Evolutionary conservation across 2,888 invertebrate genomes (phyloP).

Genomic region (Agelastica alni): DNA sequence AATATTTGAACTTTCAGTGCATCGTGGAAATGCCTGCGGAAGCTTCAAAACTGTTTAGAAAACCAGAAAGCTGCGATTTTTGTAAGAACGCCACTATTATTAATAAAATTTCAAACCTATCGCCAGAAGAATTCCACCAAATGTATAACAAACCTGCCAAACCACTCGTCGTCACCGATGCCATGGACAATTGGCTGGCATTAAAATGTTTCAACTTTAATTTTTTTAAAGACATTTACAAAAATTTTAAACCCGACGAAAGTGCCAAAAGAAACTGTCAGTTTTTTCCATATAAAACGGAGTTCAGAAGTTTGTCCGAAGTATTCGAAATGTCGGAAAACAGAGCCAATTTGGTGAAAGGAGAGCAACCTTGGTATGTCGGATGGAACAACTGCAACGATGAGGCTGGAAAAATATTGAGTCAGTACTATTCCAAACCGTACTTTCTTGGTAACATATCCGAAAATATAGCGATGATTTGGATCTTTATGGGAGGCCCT

Average conservation of each 20-base stretch:
- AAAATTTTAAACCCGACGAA: conserved; percentile 3
- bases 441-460: conserved; percentile 87
- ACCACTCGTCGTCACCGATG: conserved; percentile 87
- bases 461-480: conserved; percentile 88
- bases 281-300: conserved; percentile 92
- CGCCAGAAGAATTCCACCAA: conserved; percentile 71
- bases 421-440: conserved; percentile 79
- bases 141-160: conserved; percentile 75
- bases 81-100: conserved; percentile 70
- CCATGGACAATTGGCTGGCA: conserved; percentile 81
- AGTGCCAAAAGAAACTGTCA: conserved; percentile 66
- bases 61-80: conserved; percentile 80
- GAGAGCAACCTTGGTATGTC: conserved; percentile 64
- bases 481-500: conserved; percentile 97
- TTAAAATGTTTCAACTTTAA: conserved; percentile 65
- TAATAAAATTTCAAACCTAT: conserved; percentile 68
- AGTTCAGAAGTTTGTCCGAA: conserved; percentile 76
- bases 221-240: conserved; percentile 82
- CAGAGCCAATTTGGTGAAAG: conserved; percentile 64
- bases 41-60: conserved; percentile 64
- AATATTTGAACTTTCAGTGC: too few relatives aligned
- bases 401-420: conserved; percentile 74
- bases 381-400: conserved; percentile 95
- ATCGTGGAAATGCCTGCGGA: conserved; percentile 50
- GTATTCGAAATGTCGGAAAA: conserved; percentile 79